Conservation (phyloP, 1,140 invertebrate genomes). For the Drosophila punjabiensis region DNA sequence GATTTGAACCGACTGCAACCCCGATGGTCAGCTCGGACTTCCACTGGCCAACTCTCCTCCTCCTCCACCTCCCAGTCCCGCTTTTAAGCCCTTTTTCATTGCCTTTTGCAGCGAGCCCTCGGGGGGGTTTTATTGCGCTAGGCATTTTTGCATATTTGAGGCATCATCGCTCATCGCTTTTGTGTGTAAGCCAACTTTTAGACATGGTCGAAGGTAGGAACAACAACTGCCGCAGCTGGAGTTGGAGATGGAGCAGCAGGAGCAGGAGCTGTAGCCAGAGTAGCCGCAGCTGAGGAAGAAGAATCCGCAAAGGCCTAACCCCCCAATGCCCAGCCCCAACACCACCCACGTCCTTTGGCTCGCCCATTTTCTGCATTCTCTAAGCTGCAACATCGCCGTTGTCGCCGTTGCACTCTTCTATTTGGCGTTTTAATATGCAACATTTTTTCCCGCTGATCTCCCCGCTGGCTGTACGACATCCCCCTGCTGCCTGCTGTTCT, state of each 20-base stretch:
- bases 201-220: conserved; percentile 48
- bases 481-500: neutral
- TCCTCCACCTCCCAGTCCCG: conserved; percentile 5
- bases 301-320: conserved; percentile 47
- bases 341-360: conserved; percentile 1
- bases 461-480: conserved; percentile 20
- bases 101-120: conserved; percentile 42
- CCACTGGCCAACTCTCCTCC: conserved; percentile 6
- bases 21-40: conserved; percentile 35
- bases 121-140: conserved; percentile 77
- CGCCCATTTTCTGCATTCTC: conserved; percentile 53
- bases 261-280: neutral
- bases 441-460: conserved; percentile 66
- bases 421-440: conserved; percentile 81
- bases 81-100: conserved; percentile 79
- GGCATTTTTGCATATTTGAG: conserved; percentile 84
- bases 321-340: too few species aligned
- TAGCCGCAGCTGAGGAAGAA: conserved; percentile 27
- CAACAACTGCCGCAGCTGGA: conserved; percentile 14
- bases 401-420: conserved; percentile 72
- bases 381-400: conserved; percentile 66
- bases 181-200: conserved; percentile 82
- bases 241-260: neutral
- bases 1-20: conserved; percentile 57
- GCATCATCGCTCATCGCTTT: conserved; percentile 84